Conservation (phyloP, 2,797 vertebrate species). For the Orientallactaga sibirica region DNA sequence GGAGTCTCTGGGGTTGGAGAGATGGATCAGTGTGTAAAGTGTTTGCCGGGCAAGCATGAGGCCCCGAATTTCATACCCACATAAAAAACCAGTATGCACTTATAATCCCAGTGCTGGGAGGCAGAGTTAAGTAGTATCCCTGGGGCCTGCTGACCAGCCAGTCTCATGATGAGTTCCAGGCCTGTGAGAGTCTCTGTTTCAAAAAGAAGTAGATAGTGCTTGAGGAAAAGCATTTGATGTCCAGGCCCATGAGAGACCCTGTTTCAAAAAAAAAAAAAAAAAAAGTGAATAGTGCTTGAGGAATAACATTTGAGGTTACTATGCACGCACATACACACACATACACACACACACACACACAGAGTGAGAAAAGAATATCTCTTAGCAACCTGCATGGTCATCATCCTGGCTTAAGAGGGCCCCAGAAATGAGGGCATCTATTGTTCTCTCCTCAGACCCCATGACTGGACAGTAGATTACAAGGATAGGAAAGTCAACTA, state of each 20-base stretch:
- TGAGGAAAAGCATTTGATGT: not conserved
- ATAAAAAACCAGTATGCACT: not conserved
- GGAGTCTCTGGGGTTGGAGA: not conserved
- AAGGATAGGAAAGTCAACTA: constrained; percentile 15
- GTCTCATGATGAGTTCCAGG: not conserved
- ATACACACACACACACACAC: not conserved
- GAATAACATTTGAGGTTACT: not conserved
- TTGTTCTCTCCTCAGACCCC: constrained; percentile 1
- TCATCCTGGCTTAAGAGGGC: not conserved
- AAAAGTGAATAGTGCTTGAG: not conserved
- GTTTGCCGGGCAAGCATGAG: not conserved
- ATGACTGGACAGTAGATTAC: not conserved
- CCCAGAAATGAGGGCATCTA: not conserved
- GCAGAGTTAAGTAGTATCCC: not conserved
- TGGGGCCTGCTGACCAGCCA: not conserved
- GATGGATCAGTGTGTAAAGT: not conserved
- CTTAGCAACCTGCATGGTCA: not conserved
- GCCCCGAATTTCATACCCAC: not conserved
- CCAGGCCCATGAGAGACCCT: not conserved
- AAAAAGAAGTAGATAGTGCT: not conserved
- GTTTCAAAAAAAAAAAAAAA: too few species aligned
- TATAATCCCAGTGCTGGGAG: not conserved
- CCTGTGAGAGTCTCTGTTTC: not conserved
- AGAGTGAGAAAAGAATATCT: not conserved
- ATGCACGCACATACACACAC: not conserved